Conservation (phyloP, 2,113 vertebrate genomes). For the Colius striatus region DNA sequence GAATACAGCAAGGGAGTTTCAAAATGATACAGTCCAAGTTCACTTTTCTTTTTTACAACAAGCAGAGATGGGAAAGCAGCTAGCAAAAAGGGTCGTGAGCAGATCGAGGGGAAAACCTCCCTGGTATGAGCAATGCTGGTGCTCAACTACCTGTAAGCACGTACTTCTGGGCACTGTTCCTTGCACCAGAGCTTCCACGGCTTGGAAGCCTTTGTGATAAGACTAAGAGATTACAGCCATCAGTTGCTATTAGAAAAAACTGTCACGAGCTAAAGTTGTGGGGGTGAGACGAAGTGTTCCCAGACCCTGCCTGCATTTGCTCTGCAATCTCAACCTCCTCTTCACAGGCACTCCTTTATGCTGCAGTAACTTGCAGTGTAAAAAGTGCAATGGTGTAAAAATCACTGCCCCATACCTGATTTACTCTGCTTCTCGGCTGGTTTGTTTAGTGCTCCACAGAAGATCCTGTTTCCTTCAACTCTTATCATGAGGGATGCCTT, state of each 20-base stretch:
- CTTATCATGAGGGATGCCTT: neutral
- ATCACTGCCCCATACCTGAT: neutral
- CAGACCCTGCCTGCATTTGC: neutral
- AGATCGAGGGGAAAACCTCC: neutral
- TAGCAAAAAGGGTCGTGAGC: neutral
- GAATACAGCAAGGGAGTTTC: neutral
- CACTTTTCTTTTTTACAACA: neutral
- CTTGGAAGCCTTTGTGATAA: neutral
- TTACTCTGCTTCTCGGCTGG: neutral
- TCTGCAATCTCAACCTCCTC: neutral
- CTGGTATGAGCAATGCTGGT: neutral
- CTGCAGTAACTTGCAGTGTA: neutral
- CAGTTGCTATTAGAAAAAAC: neutral
- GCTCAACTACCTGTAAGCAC: neutral
- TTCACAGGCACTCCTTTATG: neutral
- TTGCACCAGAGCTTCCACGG: neutral
- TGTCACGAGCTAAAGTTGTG: neutral
- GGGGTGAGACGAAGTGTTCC: neutral
- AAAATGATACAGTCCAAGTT: too few relatives aligned
- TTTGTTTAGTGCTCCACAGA: neutral
- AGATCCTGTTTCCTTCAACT: neutral
- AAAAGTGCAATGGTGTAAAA: neutral
- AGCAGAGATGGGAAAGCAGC: neutral
- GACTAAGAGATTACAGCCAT: neutral
- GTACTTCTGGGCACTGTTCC: neutral